Conservation (phyloP, 2,888 invertebrate genomes). For the Agrenia bidenticulata region DNA sequence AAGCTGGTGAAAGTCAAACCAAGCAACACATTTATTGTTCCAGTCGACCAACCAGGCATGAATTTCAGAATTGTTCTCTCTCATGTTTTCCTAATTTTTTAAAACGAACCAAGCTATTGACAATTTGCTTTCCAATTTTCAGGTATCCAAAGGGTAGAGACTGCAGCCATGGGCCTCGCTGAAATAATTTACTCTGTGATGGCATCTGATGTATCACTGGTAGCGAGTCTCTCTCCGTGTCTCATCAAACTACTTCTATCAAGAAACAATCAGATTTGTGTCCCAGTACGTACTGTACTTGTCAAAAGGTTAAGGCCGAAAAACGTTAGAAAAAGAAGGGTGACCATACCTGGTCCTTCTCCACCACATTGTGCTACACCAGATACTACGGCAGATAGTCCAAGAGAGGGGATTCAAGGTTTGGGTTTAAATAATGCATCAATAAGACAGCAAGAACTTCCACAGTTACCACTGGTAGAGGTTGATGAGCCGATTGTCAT, state of each 20-base stretch:
- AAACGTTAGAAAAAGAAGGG: conserved; percentile 45
- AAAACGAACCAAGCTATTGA: too few species aligned
- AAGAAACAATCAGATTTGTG: conserved; percentile 47
- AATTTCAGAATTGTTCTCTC: background rate
- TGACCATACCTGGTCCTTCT: conserved; percentile 49
- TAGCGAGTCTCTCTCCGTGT: conserved; percentile 45
- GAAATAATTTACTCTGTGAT: conserved; percentile 52
- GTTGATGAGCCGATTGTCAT: conserved; percentile 52
- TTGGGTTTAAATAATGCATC: background rate
- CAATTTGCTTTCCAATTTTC: too few species aligned
- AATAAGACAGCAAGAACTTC: background rate
- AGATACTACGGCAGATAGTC: conserved; percentile 47
- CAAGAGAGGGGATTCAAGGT: conserved; percentile 36
- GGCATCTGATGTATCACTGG: conserved; percentile 45
- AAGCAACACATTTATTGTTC: conserved; percentile 47
- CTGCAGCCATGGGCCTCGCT: conserved; percentile 49
- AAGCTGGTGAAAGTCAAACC: conserved; percentile 48
- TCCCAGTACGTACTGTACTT: conserved; percentile 48
- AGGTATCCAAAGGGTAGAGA: conserved; percentile 52
- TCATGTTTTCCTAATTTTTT: too few species aligned
- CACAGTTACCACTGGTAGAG: conserved; percentile 48
- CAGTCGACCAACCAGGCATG: conserved; percentile 49
- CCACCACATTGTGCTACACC: conserved; percentile 51
- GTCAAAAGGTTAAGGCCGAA: conserved; percentile 50
- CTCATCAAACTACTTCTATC: conserved; percentile 45